Evolutionary conservation across 2,888 invertebrate genomes (phyloP).

Genomic region (Fragum fragum): DNA sequence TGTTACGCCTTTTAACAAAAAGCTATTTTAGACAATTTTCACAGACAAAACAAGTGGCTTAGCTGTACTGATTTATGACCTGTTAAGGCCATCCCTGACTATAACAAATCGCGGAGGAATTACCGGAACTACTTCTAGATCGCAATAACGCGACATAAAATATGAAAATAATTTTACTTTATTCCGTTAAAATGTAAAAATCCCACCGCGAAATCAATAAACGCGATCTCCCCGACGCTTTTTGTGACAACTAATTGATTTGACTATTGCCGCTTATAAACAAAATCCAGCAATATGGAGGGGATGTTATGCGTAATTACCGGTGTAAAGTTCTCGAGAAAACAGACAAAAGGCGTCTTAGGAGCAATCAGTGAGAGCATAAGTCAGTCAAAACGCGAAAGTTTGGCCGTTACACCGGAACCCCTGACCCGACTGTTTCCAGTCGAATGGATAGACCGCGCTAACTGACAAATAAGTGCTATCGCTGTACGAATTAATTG

Average conservation of each 20-base stretch:
- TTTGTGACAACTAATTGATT: conserved; percentile 62
- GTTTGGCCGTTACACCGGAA: conserved; percentile 44
- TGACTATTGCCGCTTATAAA: conserved; percentile 45
- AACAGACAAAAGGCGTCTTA: conserved; percentile 62
- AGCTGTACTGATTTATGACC: conserved; percentile 13
- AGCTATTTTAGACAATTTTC: no score
- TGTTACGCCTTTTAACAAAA: no score
- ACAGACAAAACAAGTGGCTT: not conserved
- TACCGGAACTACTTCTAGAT: conserved; percentile 24
- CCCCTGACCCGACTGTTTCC: conserved; percentile 60
- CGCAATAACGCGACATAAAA: conserved; percentile 33
- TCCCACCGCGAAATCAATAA: conserved; percentile 38
- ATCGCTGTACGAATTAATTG: conserved; percentile 55
- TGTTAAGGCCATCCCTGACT: not conserved
- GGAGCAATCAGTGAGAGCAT: conserved; percentile 50
- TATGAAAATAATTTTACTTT: conserved; percentile 28
- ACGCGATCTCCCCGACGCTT: conserved; percentile 36
- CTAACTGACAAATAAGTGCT: conserved; percentile 54
- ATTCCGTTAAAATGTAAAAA: conserved; percentile 33
- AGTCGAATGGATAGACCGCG: conserved; percentile 36
- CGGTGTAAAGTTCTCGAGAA: conserved; percentile 51
- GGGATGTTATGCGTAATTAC: conserved; percentile 57
- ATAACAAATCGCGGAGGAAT: conserved; percentile 16
- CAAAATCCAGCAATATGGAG: conserved; percentile 45
- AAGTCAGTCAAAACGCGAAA: conserved; percentile 61